Percentiles rank a stretch among this genome's conserved stretches.
Evolutionary conservation across 2,888 invertebrate genomes (phyloP).

Genomic region (Drosophila kambysellisi): DNA sequence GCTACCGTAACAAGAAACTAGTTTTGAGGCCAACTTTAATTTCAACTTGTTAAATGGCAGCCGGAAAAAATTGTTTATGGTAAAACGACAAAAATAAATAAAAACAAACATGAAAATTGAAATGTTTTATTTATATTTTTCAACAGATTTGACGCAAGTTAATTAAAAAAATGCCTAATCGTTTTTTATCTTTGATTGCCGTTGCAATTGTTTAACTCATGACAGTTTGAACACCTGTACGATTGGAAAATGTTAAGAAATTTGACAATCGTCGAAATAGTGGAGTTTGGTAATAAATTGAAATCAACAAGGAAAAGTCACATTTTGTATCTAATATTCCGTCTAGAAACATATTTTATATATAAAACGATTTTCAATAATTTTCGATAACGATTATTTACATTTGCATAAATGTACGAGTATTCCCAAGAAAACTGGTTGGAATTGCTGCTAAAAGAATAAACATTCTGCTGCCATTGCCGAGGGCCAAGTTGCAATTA

Average conservation of each 20-base stretch:
- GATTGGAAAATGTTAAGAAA: slow-evolving; percentile 26
- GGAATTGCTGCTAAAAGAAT: neutral
- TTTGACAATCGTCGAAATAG: slow-evolving; percentile 36
- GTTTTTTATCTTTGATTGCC: slow-evolving; percentile 16
- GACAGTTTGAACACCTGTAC: slow-evolving; percentile 60
- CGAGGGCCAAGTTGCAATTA: neutral
- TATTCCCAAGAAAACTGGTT: neutral
- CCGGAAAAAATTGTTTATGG: slow-evolving; percentile 41
- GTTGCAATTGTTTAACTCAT: slow-evolving; percentile 48
- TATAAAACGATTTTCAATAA: neutral
- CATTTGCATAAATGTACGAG: neutral
- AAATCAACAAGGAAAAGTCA: neutral
- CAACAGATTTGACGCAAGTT: slow-evolving; percentile 71
- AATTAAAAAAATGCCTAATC: slow-evolving; percentile 52
- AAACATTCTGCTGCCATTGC: neutral
- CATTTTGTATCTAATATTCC: neutral
- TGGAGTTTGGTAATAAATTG: neutral
- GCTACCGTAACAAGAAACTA: slow-evolving; percentile 43
- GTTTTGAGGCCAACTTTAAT: slow-evolving; percentile 31
- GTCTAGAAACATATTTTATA: neutral
- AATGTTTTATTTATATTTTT: slow-evolving; percentile 78
- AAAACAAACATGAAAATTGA: slow-evolving; percentile 60
- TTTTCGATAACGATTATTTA: neutral
- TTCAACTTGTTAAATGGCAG: slow-evolving; percentile 39
- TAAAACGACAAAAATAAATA: slow-evolving; percentile 14